Base-by-base conservation (phyloP, 2,888 invertebrate species). In the Drosophila nr. perissopoda region DNA sequence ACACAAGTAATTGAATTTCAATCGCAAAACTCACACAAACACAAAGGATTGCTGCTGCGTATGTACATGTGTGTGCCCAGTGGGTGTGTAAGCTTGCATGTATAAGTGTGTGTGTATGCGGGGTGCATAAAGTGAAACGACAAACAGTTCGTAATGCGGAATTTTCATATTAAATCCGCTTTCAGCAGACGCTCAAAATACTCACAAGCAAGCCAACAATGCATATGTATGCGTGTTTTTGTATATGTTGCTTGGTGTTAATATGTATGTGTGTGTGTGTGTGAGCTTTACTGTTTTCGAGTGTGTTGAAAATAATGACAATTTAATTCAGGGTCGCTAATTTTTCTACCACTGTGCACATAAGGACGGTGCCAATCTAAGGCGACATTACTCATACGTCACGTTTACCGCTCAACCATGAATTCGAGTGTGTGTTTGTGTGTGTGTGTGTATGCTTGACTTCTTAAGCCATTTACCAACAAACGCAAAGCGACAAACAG, bases 261-360 rank as follows among this genome's bases (percentile, higher is more conserved):
- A 51, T 11, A 40, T 27, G 51, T 58, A 6, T 53, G 45, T 51
- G 8, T 53, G 42, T 49, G 10, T 56, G 42, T 67, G 63, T 68
- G 66, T 71, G 59, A 73, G 73, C 67, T 52, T 88, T 49, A 64
- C 80, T 66, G 83, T 75, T 86, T 83, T 89, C 89, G 83, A 89
- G 81, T 87, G 83, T 82, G 85, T 88, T 90, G 76, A 87, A 85
- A 87, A 87, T 90, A 91, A 91, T 91, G 90, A 88, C 87, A 78
- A 88, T 85, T 89, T 89, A 83, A 91, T 91, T 90, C 91, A 91
- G 91, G 90, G 90, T 90, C 90, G 89, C 91, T 90, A 90, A 90
- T 90, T 90, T 88, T 91, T 90, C 89, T 81, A 80, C 87, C 84
- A 75, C 77, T 82, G 78, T 74, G 82, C 88, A 90, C 88, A 81